Conservation (phyloP, 2,888 invertebrate genomes). For the Gisinianus flammeolus region DNA sequence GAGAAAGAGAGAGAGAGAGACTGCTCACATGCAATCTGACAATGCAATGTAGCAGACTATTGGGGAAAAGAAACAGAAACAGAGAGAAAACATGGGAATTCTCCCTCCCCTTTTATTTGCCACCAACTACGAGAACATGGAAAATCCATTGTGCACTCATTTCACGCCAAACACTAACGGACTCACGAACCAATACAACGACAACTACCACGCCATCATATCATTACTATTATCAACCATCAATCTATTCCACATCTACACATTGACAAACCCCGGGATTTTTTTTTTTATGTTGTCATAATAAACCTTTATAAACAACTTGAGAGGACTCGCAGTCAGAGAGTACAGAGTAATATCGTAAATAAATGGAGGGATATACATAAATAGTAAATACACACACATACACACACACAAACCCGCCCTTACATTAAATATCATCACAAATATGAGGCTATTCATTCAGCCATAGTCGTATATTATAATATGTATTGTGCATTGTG, state of each 20-base stretch:
- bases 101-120: background rate
- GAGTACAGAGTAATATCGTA: background rate
- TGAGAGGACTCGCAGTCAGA: background rate
- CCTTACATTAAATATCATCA: background rate
- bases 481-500: no score
- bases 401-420: background rate
- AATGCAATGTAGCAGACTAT: background rate
- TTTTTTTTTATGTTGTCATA: background rate
- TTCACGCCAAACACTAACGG: background rate
- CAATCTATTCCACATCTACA: slow-evolving; percentile 16
- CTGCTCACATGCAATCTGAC: background rate
- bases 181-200: background rate
- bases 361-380: no score
- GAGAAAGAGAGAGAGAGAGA: slow-evolving; percentile 12
- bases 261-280: background rate
- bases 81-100: slow-evolving; percentile 3
- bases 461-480: no score
- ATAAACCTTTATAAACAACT: background rate
- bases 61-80: background rate
- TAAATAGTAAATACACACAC: no score
- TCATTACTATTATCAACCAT: slow-evolving; percentile 32
- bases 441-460: no score
- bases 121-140: slow-evolving; percentile 18
- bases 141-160: slow-evolving; percentile 32
- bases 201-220: slow-evolving; percentile 26